Percentiles rank a stretch among this genome's conserved stretches.
Evolutionary conservation across 2,888 invertebrate genomes (phyloP).

Genomic region (Diarsia dahlii): DNA sequence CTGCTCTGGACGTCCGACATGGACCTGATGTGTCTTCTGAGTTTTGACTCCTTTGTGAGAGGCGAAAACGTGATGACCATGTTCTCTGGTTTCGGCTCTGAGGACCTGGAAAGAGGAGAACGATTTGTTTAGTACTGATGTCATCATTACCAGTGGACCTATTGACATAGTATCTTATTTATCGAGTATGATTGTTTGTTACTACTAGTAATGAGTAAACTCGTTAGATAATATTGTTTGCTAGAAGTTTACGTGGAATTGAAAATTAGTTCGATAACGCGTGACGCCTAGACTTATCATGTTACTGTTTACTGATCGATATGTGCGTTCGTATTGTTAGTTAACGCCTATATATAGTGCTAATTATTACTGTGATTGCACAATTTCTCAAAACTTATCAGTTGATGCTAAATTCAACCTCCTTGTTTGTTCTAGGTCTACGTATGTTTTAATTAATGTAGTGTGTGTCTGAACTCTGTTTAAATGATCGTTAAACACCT

Average conservation of each 20-base stretch:
- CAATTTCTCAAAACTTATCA: constrained; percentile 41
- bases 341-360: constrained; percentile 56
- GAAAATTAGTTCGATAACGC: constrained; percentile 48
- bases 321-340: constrained; percentile 14
- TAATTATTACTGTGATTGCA: constrained; percentile 38
- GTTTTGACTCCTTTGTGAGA: constrained; percentile 84
- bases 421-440: constrained; percentile 19
- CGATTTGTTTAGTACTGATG: constrained; percentile 5
- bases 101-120: constrained; percentile 80
- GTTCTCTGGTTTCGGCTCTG: constrained; percentile 75
- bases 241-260: constrained; percentile 46
- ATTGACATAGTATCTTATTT: constrained; percentile 24
- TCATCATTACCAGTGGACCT: constrained; percentile 3
- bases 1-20: constrained; percentile 89
- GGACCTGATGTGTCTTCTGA: constrained; percentile 85
- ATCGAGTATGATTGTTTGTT: constrained; percentile 32
- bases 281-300: constrained; percentile 47
- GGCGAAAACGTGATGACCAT: constrained; percentile 78
- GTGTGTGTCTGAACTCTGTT: constrained; percentile 29
- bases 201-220: constrained; percentile 39
- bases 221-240: constrained; percentile 57
- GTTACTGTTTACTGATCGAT: constrained; percentile 32
- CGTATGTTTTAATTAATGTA: constrained; percentile 34
- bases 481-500: constrained; percentile 24
- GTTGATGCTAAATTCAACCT: constrained; percentile 10